Evolutionary conservation across 2,888 invertebrate genomes (phyloP).

Genomic region (Acanthacorydalis orientalis): DNA sequence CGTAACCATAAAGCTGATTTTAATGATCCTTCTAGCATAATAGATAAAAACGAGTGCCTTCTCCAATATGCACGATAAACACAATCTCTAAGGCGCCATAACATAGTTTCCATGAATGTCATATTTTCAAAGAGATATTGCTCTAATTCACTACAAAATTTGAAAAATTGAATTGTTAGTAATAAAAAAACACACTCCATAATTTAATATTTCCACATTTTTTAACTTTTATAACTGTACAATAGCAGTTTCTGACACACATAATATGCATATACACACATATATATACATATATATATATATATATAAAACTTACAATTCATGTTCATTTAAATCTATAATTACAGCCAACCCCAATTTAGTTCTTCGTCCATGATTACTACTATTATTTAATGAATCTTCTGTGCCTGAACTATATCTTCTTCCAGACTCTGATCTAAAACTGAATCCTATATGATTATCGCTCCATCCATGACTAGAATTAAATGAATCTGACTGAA

Average conservation of each 20-base stretch:
- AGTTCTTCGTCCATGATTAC: conserved; percentile 18
- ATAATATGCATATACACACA: no score
- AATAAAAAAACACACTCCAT: no score
- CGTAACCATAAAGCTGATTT: conserved; percentile 34
- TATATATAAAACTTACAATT: conserved; percentile 24
- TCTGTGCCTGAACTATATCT: conserved; percentile 13
- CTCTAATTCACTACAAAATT: conserved; percentile 41
- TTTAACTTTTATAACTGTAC: no score
- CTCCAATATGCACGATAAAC: conserved; percentile 46
- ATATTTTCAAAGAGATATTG: conserved; percentile 67
- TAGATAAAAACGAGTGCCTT: conserved; percentile 28
- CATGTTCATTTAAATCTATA: conserved; percentile 36
- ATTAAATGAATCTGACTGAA: conserved; percentile 6
- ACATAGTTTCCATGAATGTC: conserved; percentile 51
- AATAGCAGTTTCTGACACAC: no score
- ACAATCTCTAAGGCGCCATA: conserved; percentile 49
- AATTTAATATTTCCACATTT: no score
- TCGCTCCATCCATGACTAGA: background rate
- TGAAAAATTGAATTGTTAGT: background rate
- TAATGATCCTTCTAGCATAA: conserved; percentile 33
- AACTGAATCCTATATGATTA: background rate
- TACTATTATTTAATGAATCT: conserved; percentile 9
- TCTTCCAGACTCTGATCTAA: conserved; percentile 10
- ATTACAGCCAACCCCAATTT: conserved; percentile 52
- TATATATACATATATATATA: background rate